A percentile compares a stretch with the other conserved stretches of the same genome.
Conservation (phyloP, 1,140 invertebrate species). For the Melanaphis sacchari region DNA sequence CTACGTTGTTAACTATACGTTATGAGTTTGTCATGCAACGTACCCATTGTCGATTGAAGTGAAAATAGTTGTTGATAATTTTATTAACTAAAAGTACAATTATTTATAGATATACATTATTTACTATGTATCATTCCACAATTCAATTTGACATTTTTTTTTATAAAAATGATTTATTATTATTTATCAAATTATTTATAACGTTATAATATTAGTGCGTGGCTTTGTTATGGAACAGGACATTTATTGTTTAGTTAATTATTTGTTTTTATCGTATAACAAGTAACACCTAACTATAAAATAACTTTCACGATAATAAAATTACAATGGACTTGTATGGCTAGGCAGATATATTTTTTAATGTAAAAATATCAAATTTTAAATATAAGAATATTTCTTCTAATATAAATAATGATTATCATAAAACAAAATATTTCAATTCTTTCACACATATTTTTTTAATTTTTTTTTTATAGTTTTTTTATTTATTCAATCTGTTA, state of each 20-base stretch:
- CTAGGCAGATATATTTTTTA: too few relatives aligned
- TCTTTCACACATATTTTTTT: too few relatives aligned
- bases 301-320: too few relatives aligned
- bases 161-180: neutral
- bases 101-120: neutral
- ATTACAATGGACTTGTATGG: too few relatives aligned
- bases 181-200: neutral
- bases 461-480: too few relatives aligned
- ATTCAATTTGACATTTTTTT: neutral
- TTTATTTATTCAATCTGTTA: too few relatives aligned
- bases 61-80: neutral
- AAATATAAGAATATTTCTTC: too few relatives aligned
- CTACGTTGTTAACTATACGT: neutral
- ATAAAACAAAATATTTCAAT: too few relatives aligned
- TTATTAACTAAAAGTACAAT: neutral
- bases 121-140: neutral
- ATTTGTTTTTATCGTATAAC: too few relatives aligned
- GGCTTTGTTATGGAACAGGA: neutral
- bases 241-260: neutral
- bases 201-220: neutral
- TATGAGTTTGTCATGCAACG: neutral
- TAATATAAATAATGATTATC: too few relatives aligned
- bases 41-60: neutral
- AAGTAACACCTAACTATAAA: too few relatives aligned
- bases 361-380: too few relatives aligned